These are phyloP conservation scores for Chamaetylas fuelleborni DNA, from an alignment of 2,113 vertebrate genomes.

Conservation along the genomic window DNA sequence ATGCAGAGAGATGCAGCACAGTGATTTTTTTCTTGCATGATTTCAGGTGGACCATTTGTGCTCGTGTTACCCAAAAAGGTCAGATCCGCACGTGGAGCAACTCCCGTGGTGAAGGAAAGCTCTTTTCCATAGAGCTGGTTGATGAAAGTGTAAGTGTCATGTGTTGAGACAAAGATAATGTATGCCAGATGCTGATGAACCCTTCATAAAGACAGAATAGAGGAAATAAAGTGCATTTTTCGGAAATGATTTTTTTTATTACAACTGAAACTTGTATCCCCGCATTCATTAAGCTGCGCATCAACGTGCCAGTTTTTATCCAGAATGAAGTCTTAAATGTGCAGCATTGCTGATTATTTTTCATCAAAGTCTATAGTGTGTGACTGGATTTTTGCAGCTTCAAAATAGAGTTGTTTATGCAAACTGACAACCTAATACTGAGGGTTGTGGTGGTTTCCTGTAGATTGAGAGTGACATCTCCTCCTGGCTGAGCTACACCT, in stretches of 20 bases:
- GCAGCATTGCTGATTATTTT: conserved; percentile 39
- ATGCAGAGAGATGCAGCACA: neutral
- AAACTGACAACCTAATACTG: conserved; percentile 13
- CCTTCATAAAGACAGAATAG: conserved; percentile 26
- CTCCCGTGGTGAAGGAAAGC: conserved; percentile 93
- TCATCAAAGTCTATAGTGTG: conserved; percentile 30
- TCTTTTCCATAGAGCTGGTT: conserved; percentile 93
- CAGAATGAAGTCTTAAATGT: conserved; percentile 20
- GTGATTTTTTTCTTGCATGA: neutral
- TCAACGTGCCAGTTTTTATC: neutral
- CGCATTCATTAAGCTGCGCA: conserved; percentile 37
- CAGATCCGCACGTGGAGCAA: conserved; percentile 96
- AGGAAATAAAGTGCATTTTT: conserved; percentile 31
- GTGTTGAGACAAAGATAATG: neutral
- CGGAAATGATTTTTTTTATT: conserved; percentile 35
- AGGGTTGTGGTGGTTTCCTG: neutral
- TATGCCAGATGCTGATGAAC: neutral
- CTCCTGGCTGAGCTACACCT: neutral
- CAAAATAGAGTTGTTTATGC: conserved; percentile 41
- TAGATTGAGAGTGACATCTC: neutral
- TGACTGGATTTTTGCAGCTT: conserved; percentile 45
- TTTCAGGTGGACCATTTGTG: conserved; percentile 93
- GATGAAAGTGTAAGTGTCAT: conserved; percentile 90
- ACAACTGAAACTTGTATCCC: neutral
- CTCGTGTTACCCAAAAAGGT: conserved; percentile 92